phyloP scores from a whole-genome alignment of 2,797 vertebrate genomes.

The Sebastes iracundus region DNA sequence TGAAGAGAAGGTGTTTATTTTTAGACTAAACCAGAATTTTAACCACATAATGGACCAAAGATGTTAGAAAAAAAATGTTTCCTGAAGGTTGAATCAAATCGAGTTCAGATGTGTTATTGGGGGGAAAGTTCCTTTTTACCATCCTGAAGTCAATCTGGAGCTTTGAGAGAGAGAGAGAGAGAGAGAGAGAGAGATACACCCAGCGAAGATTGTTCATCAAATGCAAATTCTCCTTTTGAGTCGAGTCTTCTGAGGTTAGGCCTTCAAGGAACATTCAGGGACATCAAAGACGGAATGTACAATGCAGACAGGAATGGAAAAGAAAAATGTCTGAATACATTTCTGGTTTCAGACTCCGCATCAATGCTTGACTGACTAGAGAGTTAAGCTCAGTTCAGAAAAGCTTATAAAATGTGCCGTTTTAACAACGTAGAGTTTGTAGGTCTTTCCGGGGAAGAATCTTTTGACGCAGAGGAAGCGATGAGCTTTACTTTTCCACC shows the following conservation, averaged over 20 bases:
- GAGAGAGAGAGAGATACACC: constrained; percentile 1
- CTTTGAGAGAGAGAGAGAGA: not conserved
- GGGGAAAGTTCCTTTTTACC: not conserved
- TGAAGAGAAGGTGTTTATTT: not conserved
- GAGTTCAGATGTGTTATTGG: constrained; percentile 20
- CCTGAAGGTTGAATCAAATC: constrained; percentile 23
- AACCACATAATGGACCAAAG: constrained; percentile 40
- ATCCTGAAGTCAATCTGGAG: constrained; percentile 10
- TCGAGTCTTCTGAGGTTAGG: constrained; percentile 5
- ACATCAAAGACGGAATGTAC: constrained; percentile 22
- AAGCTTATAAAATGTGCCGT: not conserved
- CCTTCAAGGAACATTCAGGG: not conserved
- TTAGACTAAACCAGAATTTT: not conserved
- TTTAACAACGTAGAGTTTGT: not conserved
- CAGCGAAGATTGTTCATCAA: not conserved
- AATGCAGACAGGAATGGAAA: not conserved
- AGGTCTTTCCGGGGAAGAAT: constrained; percentile 10
- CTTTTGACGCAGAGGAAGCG: constrained; percentile 3
- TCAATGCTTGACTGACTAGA: not conserved
- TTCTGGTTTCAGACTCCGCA: not conserved
- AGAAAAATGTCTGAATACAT: not conserved
- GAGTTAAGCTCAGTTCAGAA: not conserved
- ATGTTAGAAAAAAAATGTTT: constrained; percentile 8
- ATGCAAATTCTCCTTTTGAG: constrained; percentile 46
- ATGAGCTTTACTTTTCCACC: constrained; percentile 35